These are phyloP conservation scores for Atopsyche davidsoni DNA, from an alignment of 1,140 invertebrate species.

Conservation along the genomic window DNA sequence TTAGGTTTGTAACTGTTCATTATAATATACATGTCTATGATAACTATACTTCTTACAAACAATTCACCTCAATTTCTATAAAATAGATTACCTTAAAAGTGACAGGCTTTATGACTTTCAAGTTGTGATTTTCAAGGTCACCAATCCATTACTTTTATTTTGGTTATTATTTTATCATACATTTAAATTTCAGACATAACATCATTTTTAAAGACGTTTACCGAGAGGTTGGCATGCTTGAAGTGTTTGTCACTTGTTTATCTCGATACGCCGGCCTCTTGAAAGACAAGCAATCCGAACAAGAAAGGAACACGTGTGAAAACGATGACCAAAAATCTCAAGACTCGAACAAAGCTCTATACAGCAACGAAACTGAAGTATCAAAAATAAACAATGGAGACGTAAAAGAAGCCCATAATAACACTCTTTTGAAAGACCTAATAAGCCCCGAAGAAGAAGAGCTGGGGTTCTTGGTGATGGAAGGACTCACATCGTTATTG, in stretches of 20 bases:
- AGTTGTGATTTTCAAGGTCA: too few relatives aligned
- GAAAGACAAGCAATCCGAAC: constrained; percentile 58
- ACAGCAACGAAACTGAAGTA: constrained; percentile 31
- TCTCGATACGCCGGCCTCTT: constrained; percentile 76
- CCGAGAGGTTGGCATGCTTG: constrained; percentile 93
- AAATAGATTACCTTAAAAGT: too few relatives aligned
- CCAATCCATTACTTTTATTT: too few relatives aligned
- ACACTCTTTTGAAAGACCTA: constrained; percentile 44
- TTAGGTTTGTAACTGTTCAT: constrained; percentile 68
- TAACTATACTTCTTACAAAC: too few relatives aligned
- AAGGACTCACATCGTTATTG: constrained; percentile 76
- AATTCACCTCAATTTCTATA: too few relatives aligned
- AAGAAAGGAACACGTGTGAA: constrained; percentile 34
- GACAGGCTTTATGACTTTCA: too few relatives aligned
- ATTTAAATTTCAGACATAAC: constrained; percentile 67
- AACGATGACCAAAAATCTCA: constrained; percentile 32
- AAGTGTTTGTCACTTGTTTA: constrained; percentile 93
- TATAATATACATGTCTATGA: too few relatives aligned
- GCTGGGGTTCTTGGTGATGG: constrained; percentile 79
- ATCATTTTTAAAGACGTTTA: constrained; percentile 95
- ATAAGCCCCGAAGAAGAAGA: constrained; percentile 60
- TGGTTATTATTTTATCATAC: constrained; percentile 9
- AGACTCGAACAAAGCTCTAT: constrained; percentile 24
- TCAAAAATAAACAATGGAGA: constrained; percentile 39
- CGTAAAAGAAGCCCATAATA: constrained; percentile 32